Evolutionary conservation across 92 coral and sea anemone species (phyloP).

Genomic region (Meandrina meandrites): DNA sequence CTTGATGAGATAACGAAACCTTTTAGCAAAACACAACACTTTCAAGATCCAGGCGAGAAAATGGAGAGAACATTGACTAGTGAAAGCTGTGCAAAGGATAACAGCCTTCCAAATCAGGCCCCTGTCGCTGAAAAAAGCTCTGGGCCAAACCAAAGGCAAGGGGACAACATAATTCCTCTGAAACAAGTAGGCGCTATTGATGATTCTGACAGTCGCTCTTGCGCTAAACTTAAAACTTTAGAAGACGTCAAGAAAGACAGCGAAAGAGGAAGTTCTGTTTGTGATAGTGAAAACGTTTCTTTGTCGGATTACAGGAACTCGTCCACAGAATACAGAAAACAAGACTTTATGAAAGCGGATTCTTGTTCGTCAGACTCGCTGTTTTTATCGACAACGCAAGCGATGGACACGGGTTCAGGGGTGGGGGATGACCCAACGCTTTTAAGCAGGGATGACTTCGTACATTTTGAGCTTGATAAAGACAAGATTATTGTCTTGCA

Average conservation of each 20-base stretch:
- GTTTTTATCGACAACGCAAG: slow-evolving; percentile 46
- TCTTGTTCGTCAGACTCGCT: slow-evolving; percentile 29
- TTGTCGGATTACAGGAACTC: slow-evolving; percentile 29
- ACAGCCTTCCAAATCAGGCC: slow-evolving; percentile 30
- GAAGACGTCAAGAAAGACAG: slow-evolving; percentile 38
- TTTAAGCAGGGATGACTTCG: slow-evolving; percentile 68
- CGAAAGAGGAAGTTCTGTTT: slow-evolving; percentile 55
- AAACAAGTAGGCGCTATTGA: slow-evolving; percentile 31
- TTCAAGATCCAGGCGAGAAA: slow-evolving; percentile 1
- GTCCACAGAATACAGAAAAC: slow-evolving; percentile 56
- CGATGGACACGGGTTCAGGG: slow-evolving; percentile 57
- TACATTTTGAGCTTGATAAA: slow-evolving; percentile 87
- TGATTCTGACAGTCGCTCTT: slow-evolving; percentile 36
- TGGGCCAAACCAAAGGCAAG: slow-evolving; percentile 9
- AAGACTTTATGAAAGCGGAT: slow-evolving; percentile 38
- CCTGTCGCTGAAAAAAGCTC: slow-evolving; percentile 35
- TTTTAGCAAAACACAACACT: slow-evolving; percentile 30
- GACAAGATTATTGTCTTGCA: slow-evolving; percentile 91
- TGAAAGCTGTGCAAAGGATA: slow-evolving; percentile 13
- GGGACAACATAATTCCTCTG: slow-evolving; percentile 20
- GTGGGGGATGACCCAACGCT: slow-evolving; percentile 83
- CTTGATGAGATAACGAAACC: slow-evolving; percentile 76
- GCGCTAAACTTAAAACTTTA: slow-evolving; percentile 48
- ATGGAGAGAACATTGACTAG: not conserved
- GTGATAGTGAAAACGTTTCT: slow-evolving; percentile 24